Percentiles rank a stretch among this genome's conserved stretches.
These are phyloP conservation scores for Gymnoscelis rufifasciata DNA, from an alignment of 2,888 invertebrate genomes.

Conservation along the genomic window DNA sequence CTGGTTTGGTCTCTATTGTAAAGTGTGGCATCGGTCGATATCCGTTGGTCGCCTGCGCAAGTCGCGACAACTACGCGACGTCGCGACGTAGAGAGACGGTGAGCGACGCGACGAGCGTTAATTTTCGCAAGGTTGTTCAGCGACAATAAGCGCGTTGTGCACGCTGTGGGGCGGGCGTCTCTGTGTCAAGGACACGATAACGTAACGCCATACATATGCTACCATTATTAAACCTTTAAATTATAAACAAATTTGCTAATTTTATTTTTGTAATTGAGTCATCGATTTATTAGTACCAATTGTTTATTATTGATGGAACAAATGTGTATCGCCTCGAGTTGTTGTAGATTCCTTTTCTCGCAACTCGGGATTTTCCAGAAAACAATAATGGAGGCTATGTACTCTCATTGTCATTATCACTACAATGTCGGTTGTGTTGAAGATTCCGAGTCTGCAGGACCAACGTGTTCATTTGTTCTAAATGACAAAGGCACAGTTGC, in stretches of 20 bases:
- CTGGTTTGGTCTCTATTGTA: neutral
- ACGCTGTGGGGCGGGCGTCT: conserved; percentile 55
- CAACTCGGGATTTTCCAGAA: too few species aligned
- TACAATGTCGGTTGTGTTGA: too few species aligned
- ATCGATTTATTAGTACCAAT: too few species aligned
- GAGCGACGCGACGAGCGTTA: conserved; percentile 51
- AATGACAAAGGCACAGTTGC: neutral
- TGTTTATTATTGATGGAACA: too few species aligned
- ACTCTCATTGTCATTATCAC: too few species aligned
- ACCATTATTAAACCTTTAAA: conserved; percentile 30
- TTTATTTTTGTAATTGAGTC: too few species aligned
- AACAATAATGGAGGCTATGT: too few species aligned
- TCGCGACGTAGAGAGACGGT: conserved; percentile 5
- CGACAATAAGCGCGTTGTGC: conserved; percentile 72
- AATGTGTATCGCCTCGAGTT: too few species aligned
- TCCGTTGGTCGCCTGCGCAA: too few species aligned
- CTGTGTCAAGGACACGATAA: conserved; percentile 78
- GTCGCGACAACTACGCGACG: conserved; percentile 4
- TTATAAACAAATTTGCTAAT: too few species aligned
- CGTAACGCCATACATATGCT: conserved; percentile 53
- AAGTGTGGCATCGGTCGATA: neutral
- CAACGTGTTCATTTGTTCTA: neutral
- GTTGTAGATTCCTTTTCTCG: too few species aligned
- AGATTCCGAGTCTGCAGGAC: too few species aligned
- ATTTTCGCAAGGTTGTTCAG: conserved; percentile 73